Conservation (phyloP, 30 jellyfish, hydroid and myxozoan genomes). For the Hydractinia symbiolongicarpus region DNA sequence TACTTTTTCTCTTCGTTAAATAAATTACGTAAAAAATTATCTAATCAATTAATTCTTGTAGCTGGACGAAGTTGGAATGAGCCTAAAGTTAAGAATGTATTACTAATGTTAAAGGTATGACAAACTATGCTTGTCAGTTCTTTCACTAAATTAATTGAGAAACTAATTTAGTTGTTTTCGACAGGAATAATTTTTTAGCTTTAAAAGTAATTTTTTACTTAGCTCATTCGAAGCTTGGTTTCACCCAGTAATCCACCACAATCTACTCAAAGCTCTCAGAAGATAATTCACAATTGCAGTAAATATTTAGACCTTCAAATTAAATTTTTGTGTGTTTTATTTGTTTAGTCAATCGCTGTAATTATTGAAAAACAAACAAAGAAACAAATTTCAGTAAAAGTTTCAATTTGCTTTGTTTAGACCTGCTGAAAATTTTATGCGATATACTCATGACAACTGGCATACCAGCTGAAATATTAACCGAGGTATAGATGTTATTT, state of each 20-base stretch:
- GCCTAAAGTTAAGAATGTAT: conserved; percentile 78
- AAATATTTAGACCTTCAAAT: background rate
- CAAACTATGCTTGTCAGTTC: background rate
- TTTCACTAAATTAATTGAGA: background rate
- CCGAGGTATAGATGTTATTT: conserved; percentile 51
- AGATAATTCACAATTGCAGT: conserved; percentile 79
- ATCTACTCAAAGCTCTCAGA: conserved; percentile 84
- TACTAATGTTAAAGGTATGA: conserved; percentile 71
- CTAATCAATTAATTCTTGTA: conserved; percentile 8
- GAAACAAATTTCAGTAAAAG: too few species aligned
- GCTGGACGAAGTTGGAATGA: conserved; percentile 75
- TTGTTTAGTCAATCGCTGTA: background rate
- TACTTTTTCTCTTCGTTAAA: background rate
- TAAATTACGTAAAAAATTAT: background rate
- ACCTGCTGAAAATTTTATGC: conserved; percentile 61
- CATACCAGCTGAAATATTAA: conserved; percentile 83
- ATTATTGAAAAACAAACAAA: background rate
- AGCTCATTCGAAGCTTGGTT: conserved; percentile 71
- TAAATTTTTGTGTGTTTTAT: background rate
- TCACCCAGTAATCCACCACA: conserved; percentile 97
- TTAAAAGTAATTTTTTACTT: background rate
- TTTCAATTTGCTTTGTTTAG: conserved; percentile 21
- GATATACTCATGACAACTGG: conserved; percentile 87
- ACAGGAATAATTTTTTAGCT: background rate
- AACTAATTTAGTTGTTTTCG: background rate